phyloP scores from a whole-genome alignment of 2,888 invertebrate species.

The Tetragonisca angustula region DNA sequence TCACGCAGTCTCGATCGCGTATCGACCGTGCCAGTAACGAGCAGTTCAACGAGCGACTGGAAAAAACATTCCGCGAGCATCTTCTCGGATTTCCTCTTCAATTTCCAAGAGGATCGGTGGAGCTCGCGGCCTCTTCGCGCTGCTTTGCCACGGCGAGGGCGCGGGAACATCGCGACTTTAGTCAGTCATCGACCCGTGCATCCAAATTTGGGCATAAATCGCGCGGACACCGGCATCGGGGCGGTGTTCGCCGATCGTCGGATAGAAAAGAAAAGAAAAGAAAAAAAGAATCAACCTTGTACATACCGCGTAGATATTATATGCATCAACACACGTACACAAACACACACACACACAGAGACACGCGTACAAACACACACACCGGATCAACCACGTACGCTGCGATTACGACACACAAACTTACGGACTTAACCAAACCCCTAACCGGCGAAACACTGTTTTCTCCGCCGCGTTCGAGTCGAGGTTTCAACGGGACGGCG shows the following conservation, averaged over 20 bases:
- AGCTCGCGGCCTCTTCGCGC: constrained; percentile 35
- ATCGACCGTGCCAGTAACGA: constrained; percentile 23
- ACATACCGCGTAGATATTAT: constrained; percentile 74
- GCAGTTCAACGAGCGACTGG: constrained; percentile 6
- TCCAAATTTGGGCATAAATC: constrained; percentile 78
- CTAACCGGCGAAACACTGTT: constrained; percentile 23
- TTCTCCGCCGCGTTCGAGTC: constrained; percentile 20
- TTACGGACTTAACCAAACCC: constrained; percentile 5
- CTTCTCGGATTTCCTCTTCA: neutral
- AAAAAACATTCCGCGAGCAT: constrained; percentile 35
- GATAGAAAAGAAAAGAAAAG: constrained; percentile 54
- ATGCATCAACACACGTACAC: constrained; percentile 62
- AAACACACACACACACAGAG: constrained; percentile 11
- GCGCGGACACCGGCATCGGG: constrained; percentile 60
- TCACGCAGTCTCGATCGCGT: neutral
- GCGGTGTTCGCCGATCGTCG: constrained; percentile 58
- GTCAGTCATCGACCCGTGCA: constrained; percentile 73
- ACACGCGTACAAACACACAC: constrained; percentile 17
- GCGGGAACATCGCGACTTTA: constrained; percentile 64
- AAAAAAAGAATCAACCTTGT: constrained; percentile 71
- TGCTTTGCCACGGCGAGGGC: constrained; percentile 59
- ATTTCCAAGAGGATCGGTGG: neutral
- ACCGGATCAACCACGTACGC: constrained; percentile 26
- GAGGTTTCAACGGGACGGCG: constrained; percentile 45
- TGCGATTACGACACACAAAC: constrained; percentile 51